Evolutionary conservation across 2,113 vertebrate genomes (phyloP).

Genomic region (Thamnaconus septentrionalis): DNA sequence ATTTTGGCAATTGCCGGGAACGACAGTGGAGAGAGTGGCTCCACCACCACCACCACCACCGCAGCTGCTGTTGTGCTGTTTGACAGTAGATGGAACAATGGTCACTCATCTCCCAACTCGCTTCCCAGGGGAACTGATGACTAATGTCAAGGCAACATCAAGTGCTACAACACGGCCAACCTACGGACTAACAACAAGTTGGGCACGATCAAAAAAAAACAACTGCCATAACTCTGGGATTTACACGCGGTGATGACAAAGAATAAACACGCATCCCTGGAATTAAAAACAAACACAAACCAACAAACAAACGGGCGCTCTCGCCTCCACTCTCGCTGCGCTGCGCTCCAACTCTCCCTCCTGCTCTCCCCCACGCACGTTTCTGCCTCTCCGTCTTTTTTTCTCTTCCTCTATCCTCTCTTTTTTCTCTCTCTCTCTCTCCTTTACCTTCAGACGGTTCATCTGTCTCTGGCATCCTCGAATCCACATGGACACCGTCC

Average conservation of each 20-base stretch:
- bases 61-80: no score
- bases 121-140: slow-evolving; percentile 17
- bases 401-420: background rate
- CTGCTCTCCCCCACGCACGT: slow-evolving; percentile 28
- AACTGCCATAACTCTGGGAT: background rate
- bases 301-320: slow-evolving; percentile 15
- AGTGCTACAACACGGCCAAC: background rate
- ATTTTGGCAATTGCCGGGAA: no score
- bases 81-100: slow-evolving; percentile 4
- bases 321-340: slow-evolving; percentile 27
- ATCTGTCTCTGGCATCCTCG: slow-evolving; percentile 77
- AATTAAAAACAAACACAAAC: no score
- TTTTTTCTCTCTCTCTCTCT: background rate
- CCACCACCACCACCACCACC: no score
- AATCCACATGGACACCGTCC: slow-evolving; percentile 73
- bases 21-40: no score
- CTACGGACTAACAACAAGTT: no score
- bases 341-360: slow-evolving; percentile 47
- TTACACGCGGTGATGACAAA: background rate
- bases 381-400: background rate
- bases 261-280: background rate
- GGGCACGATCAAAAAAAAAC: no score
- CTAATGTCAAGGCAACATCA: slow-evolving; percentile 1
- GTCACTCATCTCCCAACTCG: slow-evolving; percentile 39
- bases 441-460: slow-evolving; percentile 78